phyloP scores from a whole-genome alignment of 2,888 invertebrate species.

The Cordilura impudica region DNA sequence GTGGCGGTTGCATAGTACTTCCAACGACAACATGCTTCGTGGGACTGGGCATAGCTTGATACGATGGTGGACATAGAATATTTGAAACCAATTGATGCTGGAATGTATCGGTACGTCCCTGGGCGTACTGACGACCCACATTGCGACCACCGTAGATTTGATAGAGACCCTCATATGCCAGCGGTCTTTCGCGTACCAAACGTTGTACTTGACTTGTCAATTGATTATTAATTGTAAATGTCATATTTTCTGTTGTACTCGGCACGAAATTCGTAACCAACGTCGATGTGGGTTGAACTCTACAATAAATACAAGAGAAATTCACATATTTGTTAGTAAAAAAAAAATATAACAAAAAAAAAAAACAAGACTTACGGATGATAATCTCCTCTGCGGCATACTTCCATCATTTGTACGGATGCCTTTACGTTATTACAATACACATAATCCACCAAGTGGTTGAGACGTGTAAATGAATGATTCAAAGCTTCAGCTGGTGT shows the following conservation, averaged over 20 bases:
- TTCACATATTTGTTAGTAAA: background rate
- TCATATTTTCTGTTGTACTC: slow-evolving; percentile 89
- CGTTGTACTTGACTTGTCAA: slow-evolving; percentile 86
- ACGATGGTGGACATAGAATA: slow-evolving; percentile 92
- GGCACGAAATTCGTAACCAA: slow-evolving; percentile 88
- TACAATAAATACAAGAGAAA: slow-evolving; percentile 54
- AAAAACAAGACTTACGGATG: slow-evolving; percentile 74
- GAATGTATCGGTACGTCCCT: slow-evolving; percentile 88
- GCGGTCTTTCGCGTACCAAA: slow-evolving; percentile 84
- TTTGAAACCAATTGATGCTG: slow-evolving; percentile 96
- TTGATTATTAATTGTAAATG: slow-evolving; percentile 96
- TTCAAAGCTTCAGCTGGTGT: slow-evolving; percentile 97
- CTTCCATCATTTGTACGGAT: slow-evolving; percentile 98
- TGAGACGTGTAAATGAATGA: slow-evolving; percentile 95
- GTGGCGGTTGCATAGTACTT: slow-evolving; percentile 78
- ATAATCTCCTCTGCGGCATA: slow-evolving; percentile 80
- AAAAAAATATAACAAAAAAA: background rate
- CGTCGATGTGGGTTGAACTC: slow-evolving; percentile 80
- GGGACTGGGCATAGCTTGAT: slow-evolving; percentile 88
- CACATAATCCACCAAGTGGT: slow-evolving; percentile 96
- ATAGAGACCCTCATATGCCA: slow-evolving; percentile 86
- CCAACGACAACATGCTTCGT: slow-evolving; percentile 80
- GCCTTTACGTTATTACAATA: slow-evolving; percentile 98
- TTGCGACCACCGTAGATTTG: slow-evolving; percentile 83
- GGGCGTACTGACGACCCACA: slow-evolving; percentile 84